Evolutionary conservation across 2,888 invertebrate species (phyloP).

Genomic region (Hirtodrosophila cameraria): DNA sequence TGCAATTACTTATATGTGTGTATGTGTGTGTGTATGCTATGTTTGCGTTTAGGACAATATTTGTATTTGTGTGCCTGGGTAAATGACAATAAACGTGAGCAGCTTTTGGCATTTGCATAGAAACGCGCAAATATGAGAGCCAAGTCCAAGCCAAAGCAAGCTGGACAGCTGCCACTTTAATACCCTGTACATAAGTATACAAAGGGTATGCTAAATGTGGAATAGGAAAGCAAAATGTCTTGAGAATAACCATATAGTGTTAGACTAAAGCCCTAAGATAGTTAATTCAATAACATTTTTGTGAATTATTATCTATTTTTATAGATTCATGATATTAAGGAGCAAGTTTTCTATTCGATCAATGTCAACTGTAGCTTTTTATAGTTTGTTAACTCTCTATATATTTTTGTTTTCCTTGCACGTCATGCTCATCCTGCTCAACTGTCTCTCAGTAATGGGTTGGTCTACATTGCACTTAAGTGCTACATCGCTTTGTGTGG

Average conservation of each 20-base stretch:
- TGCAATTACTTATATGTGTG: constrained; percentile 51
- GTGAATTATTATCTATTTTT: too few relatives aligned
- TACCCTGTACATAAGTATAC: constrained; percentile 7
- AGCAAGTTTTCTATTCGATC: neutral
- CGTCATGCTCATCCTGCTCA: neutral
- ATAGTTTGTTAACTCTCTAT: constrained; percentile 29
- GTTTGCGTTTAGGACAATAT: constrained; percentile 1
- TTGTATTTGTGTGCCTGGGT: constrained; percentile 14
- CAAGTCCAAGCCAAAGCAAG: constrained; percentile 41
- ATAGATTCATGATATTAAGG: too few relatives aligned
- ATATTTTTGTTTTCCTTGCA: constrained; percentile 17
- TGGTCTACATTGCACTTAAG: constrained; percentile 66
- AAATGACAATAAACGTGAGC: constrained; percentile 34
- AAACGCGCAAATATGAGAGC: constrained; percentile 56
- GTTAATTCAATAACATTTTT: too few relatives aligned
- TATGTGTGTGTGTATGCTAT: constrained; percentile 4
- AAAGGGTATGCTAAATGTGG: neutral
- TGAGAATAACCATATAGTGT: too few relatives aligned
- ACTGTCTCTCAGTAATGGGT: constrained; percentile 8
- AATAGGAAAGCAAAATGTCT: too few relatives aligned
- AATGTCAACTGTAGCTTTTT: neutral
- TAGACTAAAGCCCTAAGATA: too few relatives aligned
- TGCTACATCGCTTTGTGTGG: constrained; percentile 60
- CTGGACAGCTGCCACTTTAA: constrained; percentile 42
- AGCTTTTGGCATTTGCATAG: constrained; percentile 60